phyloP scores from a whole-genome alignment of 2,888 invertebrate species.

The Idaea straminata region DNA sequence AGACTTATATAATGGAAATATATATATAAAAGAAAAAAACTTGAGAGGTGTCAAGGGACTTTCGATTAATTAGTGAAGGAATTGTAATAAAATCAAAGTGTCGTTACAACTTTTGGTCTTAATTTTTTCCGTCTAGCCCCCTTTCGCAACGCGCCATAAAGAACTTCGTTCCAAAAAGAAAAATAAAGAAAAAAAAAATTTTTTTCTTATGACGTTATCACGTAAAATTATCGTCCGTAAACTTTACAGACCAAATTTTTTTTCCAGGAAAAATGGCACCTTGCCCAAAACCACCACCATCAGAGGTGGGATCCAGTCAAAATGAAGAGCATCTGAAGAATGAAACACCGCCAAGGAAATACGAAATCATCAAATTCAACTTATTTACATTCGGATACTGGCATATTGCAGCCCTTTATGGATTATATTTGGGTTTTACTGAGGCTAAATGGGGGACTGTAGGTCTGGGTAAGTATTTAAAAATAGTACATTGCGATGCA shows the following conservation, averaged over 20 bases:
- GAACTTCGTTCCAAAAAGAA: too few species aligned
- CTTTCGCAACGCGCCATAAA: too few species aligned
- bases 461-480: slow-evolving; percentile 28
- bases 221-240: neutral
- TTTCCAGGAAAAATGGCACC: slow-evolving; percentile 17
- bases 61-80: too few species aligned
- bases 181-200: too few species aligned
- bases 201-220: too few species aligned
- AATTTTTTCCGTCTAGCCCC: too few species aligned
- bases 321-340: slow-evolving; percentile 11
- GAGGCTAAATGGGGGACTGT: slow-evolving; percentile 30
- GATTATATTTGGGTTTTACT: slow-evolving; percentile 28
- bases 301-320: slow-evolving; percentile 3
- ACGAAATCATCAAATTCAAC: slow-evolving; percentile 29
- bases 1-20: too few species aligned
- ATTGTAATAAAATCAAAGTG: too few species aligned
- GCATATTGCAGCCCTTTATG: slow-evolving; percentile 35
- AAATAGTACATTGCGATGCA: too few species aligned
- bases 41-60: too few species aligned
- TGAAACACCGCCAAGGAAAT: slow-evolving; percentile 19
- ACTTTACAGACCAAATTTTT: neutral
- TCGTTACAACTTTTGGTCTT: too few species aligned
- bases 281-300: slow-evolving; percentile 4
- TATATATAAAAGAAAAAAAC: too few species aligned
- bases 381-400: slow-evolving; percentile 30